A percentile compares a stretch with the other conserved stretches of the same genome.
Conservation (phyloP, 2,888 invertebrate genomes). For the Tribolium freemani region DNA sequence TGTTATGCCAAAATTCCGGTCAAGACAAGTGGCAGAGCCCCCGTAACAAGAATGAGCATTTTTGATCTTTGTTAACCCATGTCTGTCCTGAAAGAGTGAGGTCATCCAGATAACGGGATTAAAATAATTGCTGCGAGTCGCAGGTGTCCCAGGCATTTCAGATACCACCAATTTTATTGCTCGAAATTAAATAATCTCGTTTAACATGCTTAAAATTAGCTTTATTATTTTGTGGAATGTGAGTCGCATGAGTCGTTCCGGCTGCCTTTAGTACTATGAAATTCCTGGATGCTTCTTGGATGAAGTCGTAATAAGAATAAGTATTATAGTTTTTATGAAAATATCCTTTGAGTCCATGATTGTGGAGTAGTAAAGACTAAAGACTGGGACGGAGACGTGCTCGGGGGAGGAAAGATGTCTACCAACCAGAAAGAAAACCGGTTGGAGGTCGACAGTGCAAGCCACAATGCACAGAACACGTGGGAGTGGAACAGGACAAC, state of each 20-base stretch:
- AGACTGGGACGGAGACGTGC: slow-evolving; percentile 38
- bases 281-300: neutral
- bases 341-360: slow-evolving; percentile 27
- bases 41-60: slow-evolving; percentile 27
- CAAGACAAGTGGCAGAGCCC: slow-evolving; percentile 10
- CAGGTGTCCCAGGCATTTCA: slow-evolving; percentile 54
- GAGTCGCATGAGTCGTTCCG: neutral
- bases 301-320: slow-evolving; percentile 1
- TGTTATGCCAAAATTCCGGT: neutral
- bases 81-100: slow-evolving; percentile 48
- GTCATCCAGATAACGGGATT: slow-evolving; percentile 54
- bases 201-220: slow-evolving; percentile 41
- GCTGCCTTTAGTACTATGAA: neutral
- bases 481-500: slow-evolving; percentile 51
- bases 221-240: slow-evolving; percentile 44
- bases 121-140: slow-evolving; percentile 50
- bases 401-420: slow-evolving; percentile 50
- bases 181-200: slow-evolving; percentile 48
- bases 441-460: slow-evolving; percentile 58
- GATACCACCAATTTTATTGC: slow-evolving; percentile 51
- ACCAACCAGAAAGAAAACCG: slow-evolving; percentile 57
- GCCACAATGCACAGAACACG: slow-evolving; percentile 52
- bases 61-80: slow-evolving; percentile 51
- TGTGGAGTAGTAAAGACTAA: slow-evolving; percentile 26
- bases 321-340: slow-evolving; percentile 25